Evolutionary conservation across 2,113 vertebrate species (phyloP).

Genomic region (Catharus bicknelli): DNA sequence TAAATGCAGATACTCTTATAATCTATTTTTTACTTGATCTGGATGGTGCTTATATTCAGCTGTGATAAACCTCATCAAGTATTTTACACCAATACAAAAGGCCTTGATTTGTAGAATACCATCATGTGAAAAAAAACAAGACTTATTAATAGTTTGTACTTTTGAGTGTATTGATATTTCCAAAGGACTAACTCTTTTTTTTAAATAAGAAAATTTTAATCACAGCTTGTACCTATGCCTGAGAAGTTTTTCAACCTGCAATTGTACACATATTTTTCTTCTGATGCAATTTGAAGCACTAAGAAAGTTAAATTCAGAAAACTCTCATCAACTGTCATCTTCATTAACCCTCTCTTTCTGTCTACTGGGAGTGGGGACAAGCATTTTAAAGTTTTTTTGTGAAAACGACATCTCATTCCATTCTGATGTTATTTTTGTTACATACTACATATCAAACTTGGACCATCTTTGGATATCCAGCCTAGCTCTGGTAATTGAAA

Average conservation of each 20-base stretch:
- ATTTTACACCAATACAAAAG: neutral
- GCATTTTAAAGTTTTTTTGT: neutral
- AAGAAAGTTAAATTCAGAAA: neutral
- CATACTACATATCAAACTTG: neutral
- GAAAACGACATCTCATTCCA: neutral
- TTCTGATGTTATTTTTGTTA: constrained; percentile 15
- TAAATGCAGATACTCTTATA: neutral
- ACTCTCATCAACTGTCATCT: neutral
- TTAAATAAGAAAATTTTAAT: neutral
- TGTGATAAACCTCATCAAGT: neutral
- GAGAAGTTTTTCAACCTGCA: neutral
- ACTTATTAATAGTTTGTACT: neutral
- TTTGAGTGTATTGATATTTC: neutral
- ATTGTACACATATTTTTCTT: neutral
- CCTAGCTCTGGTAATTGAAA: neutral
- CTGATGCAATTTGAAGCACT: neutral
- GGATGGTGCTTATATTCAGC: neutral
- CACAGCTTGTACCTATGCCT: neutral
- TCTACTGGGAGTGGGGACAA: neutral
- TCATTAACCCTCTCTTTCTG: neutral
- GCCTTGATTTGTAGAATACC: neutral
- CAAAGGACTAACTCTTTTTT: neutral
- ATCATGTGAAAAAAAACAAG: neutral
- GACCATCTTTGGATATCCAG: neutral
- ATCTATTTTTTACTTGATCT: neutral